Base-by-base conservation (phyloP, 2,113 vertebrate genomes). In the Campylorhamphus procurvoides region DNA sequence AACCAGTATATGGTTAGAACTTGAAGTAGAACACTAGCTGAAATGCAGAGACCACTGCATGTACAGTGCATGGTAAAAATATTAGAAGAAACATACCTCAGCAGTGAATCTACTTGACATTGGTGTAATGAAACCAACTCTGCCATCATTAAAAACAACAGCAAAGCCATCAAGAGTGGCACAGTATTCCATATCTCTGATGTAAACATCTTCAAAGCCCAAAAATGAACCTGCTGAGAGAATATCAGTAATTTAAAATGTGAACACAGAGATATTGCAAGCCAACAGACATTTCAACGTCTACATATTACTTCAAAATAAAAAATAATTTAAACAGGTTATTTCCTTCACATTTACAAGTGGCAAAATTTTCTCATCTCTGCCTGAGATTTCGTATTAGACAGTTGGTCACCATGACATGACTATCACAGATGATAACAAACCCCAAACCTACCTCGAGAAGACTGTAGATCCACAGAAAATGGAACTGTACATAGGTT, bases 101-200 rank as follows among this genome's bases (percentile, higher is more conserved):
- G 99, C 98, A 73, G 98, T 98, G 95, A 99, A 98, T 97, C 98
- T 98, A 97, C 97, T 99, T 80, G 99, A 98, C 62, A 99, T 97
- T 2, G 99, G 99, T 24, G 99, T 99, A 97, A 99, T 99, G 94
- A 99, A 99, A 83, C 99, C 99, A 94, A 99, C 97, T 83, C 99
- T 99, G 27, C 99, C 99, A 71, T 99, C 99, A 53, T 99, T 99
- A 94, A 99, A 99, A 35, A 99, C 99, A 78, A 99, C 99, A 55
- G 99, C 99, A 92, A 99, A 99, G 28, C 99, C 99, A 87, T 99
- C 99, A 86, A 99, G 98, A 0, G 99, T 99, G 64, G 98, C 97
- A 94, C 99, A 99, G 79, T 99, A 99, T 94, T 99, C 99, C 99
- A 99, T 99, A 85, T 99, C 99, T 93, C 94, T 96, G 94, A 99